Evolutionary conservation across 2,888 invertebrate genomes (phyloP).

Genomic region (Polymixis lichenea): DNA sequence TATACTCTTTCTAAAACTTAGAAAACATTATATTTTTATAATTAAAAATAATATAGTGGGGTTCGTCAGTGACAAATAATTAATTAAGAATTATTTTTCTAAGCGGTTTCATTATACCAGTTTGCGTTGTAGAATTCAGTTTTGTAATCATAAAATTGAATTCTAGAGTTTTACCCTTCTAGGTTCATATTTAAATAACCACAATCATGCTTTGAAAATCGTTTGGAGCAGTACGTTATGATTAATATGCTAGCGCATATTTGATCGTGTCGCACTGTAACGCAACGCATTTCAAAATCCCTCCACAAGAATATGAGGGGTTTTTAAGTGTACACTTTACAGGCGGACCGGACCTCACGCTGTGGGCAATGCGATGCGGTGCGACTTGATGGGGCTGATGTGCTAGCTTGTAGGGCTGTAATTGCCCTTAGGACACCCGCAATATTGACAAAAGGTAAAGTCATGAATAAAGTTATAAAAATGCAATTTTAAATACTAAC

Average conservation of each 20-base stretch:
- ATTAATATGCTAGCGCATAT: neutral
- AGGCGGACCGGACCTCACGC: neutral
- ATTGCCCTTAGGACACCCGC: neutral
- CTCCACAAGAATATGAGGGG: no score
- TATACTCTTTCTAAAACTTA: neutral
- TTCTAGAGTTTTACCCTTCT: neutral
- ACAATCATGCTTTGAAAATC: neutral
- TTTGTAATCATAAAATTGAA: neutral
- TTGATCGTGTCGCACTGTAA: neutral
- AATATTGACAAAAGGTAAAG: neutral
- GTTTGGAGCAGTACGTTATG: neutral
- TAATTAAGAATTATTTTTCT: neutral
- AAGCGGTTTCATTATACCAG: neutral
- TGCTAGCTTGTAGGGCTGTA: neutral
- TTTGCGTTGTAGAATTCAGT: neutral
- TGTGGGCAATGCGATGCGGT: neutral
- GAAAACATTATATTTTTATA: neutral
- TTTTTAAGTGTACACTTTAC: no score
- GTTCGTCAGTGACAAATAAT: neutral
- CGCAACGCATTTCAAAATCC: neutral
- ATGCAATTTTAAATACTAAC: slow-evolving; percentile 37
- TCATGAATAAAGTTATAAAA: neutral
- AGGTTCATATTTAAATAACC: neutral
- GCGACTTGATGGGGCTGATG: neutral
- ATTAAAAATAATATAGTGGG: no score